Percentiles rank a stretch among this genome's conserved stretches.
These are phyloP conservation scores for Aelia acuminata DNA, from an alignment of 2,888 invertebrate species.

Conservation along the genomic window DNA sequence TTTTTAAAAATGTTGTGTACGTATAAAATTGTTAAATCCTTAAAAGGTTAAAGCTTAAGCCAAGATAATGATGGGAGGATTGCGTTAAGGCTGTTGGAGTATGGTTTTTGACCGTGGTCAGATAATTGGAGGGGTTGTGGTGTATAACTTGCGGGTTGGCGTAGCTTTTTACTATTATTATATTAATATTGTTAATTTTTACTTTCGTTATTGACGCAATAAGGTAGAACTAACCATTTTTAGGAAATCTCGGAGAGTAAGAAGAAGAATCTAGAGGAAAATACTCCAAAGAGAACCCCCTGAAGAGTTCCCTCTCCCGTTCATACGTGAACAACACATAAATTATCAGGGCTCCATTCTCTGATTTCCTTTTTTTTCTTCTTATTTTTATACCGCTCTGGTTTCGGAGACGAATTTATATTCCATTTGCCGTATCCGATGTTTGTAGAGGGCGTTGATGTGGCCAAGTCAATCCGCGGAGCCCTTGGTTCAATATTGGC, in stretches of 20 bases:
- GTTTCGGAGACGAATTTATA: slow-evolving; percentile 19
- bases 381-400: not conserved
- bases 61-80: no score
- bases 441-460: slow-evolving; percentile 53
- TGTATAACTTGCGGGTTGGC: no score
- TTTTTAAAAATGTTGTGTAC: no score
- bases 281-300: not conserved
- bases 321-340: slow-evolving; percentile 17
- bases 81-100: no score
- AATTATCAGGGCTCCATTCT: not conserved
- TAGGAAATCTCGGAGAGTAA: not conserved
- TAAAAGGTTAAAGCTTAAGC: no score
- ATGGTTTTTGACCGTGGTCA: no score
- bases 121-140: no score
- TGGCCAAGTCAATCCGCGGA: not conserved
- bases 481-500: slow-evolving; percentile 30
- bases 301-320: not conserved
- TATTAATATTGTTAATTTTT: no score
- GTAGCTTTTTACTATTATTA: no score
- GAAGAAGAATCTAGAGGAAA: not conserved
- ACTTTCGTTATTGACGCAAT: no score
- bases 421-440: slow-evolving; percentile 14
- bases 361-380: not conserved
- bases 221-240: no score
- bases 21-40: no score